Base-by-base conservation (phyloP, 2,113 vertebrate species). In the Maccullochella peelii region DNA sequence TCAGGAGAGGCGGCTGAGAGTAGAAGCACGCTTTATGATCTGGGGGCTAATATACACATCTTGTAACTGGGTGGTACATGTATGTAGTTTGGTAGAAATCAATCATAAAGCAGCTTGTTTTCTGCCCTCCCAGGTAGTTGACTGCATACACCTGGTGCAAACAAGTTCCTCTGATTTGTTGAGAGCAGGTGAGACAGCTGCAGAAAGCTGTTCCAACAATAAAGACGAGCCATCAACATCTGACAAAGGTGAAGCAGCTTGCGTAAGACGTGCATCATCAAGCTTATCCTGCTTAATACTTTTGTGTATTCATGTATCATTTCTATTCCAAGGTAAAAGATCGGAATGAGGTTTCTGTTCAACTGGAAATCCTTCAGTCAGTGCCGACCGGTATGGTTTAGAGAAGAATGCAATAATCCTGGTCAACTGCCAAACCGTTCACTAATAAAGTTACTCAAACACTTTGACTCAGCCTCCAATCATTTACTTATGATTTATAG, bases 271-370 rank as follows among this genome's bases (percentile, higher is more conserved):
- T 54, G 44, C 8, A 8, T 54, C 62, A 54, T 2, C n/a, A 0
- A 12, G n/a, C 7, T 66, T 30, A 44, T 47, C 50, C 38, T 15
- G 2, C 42, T 23, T 18, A 27, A 50, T 0, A 8, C 40, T 16
- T 15, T 0, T 36, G 49, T 27, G n/a, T 44, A 5, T 18, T 66
- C 2, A 7, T 55, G 36, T n/a, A 6, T 16, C 25, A 2, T 11
- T 30, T 30, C 2, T 15, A 8, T 23, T 25, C 1, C 0, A 0
- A 36, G 23, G 11, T 9, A 0, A 20, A 47, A 27, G 38, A 4
- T 7, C 38, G 52, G 70, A 74, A 58, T 16, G 52, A 58, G 11
- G 25, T 50, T 49, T 25, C 0, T 54, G 15, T 5, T 20, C n/a
- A 23, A 47, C 25, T 33, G 38, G 40, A 61, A 58, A 47, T 47